A percentile compares a stretch with the other conserved stretches of the same genome.
Evolutionary conservation across 2,888 invertebrate species (phyloP).

Genomic region (Drosophila subsilvestris): DNA sequence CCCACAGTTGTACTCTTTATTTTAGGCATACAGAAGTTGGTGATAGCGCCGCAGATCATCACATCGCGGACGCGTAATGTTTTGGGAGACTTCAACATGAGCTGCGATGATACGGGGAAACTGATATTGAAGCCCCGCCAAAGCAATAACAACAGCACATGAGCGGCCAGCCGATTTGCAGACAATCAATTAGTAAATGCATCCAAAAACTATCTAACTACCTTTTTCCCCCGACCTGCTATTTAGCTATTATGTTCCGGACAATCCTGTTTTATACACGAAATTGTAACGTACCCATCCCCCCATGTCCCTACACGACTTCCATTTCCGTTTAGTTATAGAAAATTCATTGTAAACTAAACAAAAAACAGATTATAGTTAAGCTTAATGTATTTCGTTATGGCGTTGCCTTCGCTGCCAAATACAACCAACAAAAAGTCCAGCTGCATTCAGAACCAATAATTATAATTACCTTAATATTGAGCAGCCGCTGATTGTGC

Average conservation of each 20-base stretch:
- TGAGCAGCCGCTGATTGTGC: conserved; percentile 17
- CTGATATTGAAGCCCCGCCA: conserved; percentile 96
- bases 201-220: conserved; percentile 30
- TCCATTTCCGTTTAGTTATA: conserved; percentile 42
- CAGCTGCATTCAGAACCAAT: conserved; percentile 43
- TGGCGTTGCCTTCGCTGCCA: conserved; percentile 52
- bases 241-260: conserved; percentile 27
- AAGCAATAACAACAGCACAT: conserved; percentile 82
- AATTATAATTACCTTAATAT: conserved; percentile 47
- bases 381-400: conserved; percentile 40
- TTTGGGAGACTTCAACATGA: conserved; percentile 98
- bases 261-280: conserved; percentile 39
- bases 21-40: conserved; percentile 97
- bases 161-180: conserved; percentile 26
- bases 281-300: conserved; percentile 7
- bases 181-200: conserved; percentile 42
- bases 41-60: conserved; percentile 98
- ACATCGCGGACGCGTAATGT: conserved; percentile 95
- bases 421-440: conserved; percentile 38
- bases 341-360: conserved; percentile 43
- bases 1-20: conserved; percentile 92
- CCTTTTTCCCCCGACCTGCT: not conserved
- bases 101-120: conserved; percentile 98
- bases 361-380: conserved; percentile 22
- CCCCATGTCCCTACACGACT: not conserved